Conservation (phyloP, 2,797 vertebrate species). For the Microtus agrestis region DNA sequence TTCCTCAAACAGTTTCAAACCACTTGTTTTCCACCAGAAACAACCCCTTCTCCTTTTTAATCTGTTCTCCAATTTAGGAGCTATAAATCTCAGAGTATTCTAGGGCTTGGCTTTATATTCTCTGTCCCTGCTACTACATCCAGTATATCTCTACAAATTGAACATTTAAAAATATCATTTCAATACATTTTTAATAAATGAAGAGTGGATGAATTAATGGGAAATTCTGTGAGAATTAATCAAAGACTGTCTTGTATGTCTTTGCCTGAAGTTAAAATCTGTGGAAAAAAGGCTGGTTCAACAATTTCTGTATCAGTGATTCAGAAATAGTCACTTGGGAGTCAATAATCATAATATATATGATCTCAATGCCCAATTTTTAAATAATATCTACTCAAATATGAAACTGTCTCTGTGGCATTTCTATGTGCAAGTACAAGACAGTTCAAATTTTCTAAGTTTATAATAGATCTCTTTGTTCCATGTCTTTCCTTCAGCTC, state of each 20-base stretch:
- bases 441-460: background rate
- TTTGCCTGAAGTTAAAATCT: slow-evolving; percentile 8
- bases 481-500: background rate
- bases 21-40: background rate
- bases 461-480: background rate
- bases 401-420: background rate
- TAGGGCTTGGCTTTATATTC: background rate
- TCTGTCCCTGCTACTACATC: background rate
- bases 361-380: background rate
- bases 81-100: background rate
- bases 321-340: slow-evolving; percentile 48
- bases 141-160: background rate
- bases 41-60: background rate
- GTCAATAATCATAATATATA: slow-evolving; percentile 16
- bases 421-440: background rate
- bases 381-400: background rate
- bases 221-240: slow-evolving; percentile 37
- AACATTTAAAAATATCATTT: slow-evolving; percentile 60
- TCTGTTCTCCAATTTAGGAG: background rate
- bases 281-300: slow-evolving; percentile 2
- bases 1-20: background rate
- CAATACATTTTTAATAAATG: slow-evolving; percentile 39
- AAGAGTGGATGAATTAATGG: slow-evolving; percentile 28
- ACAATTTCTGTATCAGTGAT: slow-evolving; percentile 55
- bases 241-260: slow-evolving; percentile 18